Evolutionary conservation across 53 echinoderm and acorn worm genomes (phyloP).

Genomic region (Paracentrotus lividus): DNA sequence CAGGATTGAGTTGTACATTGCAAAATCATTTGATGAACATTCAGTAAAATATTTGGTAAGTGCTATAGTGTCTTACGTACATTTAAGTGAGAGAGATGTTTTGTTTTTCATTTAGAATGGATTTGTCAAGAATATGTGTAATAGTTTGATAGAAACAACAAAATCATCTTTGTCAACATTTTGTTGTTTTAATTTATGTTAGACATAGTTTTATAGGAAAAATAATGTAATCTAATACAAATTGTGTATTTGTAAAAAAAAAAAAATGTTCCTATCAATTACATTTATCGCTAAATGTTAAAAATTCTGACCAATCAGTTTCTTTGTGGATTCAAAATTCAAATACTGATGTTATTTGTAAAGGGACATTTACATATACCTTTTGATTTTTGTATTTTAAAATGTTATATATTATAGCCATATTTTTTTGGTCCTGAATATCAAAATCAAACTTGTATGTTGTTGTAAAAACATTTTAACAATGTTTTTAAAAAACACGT

Average conservation of each 20-base stretch:
- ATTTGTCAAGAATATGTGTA: neutral
- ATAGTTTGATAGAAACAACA: neutral
- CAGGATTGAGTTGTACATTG: neutral
- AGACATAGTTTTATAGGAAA: neutral
- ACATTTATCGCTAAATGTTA: neutral
- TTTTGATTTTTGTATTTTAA: too few species aligned
- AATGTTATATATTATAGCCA: too few species aligned
- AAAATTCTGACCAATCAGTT: neutral
- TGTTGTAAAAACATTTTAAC: too few species aligned
- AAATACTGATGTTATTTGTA: neutral
- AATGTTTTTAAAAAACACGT: too few species aligned
- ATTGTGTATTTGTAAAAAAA: neutral
- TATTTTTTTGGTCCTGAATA: too few species aligned
- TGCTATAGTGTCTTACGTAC: neutral
- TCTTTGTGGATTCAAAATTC: neutral
- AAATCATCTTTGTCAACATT: neutral
- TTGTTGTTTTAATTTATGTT: constrained; percentile 7
- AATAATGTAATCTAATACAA: neutral
- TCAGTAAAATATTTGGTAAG: neutral
- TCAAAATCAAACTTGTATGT: too few species aligned
- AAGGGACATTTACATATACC: neutral
- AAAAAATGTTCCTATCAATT: neutral
- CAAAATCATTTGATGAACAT: constrained; percentile 1
- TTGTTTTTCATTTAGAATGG: neutral
- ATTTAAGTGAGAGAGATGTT: neutral